Conservation (phyloP, 2,888 invertebrate genomes). For the Mylabris sibirica region DNA sequence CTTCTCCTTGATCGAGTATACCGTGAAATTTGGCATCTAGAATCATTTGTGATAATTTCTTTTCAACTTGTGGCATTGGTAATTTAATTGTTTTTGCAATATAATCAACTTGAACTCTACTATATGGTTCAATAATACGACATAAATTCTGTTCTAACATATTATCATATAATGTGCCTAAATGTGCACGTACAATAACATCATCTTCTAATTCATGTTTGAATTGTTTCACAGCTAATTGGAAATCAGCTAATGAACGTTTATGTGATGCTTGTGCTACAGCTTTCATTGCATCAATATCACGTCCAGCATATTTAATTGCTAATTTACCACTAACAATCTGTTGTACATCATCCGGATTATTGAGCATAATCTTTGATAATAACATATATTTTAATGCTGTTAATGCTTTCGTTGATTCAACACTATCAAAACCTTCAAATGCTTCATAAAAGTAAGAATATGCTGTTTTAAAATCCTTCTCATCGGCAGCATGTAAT, state of each 20-base stretch:
- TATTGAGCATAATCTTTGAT: conserved; percentile 98
- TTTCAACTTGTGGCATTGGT: conserved; percentile 91
- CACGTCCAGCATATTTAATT: conserved; percentile 93
- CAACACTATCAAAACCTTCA: conserved; percentile 97
- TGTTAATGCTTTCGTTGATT: conserved; percentile 87
- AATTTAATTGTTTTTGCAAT: conserved; percentile 91
- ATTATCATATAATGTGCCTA: conserved; percentile 95
- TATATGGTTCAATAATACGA: conserved; percentile 98
- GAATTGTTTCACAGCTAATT: conserved; percentile 85
- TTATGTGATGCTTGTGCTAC: conserved; percentile 97
- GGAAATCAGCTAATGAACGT: conserved; percentile 96
- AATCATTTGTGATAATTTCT: conserved; percentile 99
- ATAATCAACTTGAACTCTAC: conserved; percentile 92
- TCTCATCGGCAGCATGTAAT: conserved; percentile 98
- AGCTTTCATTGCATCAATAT: conserved; percentile 97
- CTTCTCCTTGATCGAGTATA: conserved; percentile 98
- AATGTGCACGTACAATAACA: conserved; percentile 95
- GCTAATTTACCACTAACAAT: conserved; percentile 97
- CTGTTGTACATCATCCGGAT: conserved; percentile 93
- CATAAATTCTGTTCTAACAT: conserved; percentile 99
- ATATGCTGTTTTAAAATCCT: conserved; percentile 99
- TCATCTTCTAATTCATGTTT: conserved; percentile 93
- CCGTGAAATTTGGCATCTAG: conserved; percentile 97
- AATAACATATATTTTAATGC: conserved; percentile 99
- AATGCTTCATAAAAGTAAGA: conserved; percentile 99